These are phyloP conservation scores for Petrolisthes cinctipes DNA, from an alignment of 2,888 invertebrate genomes.

Conservation along the genomic window DNA sequence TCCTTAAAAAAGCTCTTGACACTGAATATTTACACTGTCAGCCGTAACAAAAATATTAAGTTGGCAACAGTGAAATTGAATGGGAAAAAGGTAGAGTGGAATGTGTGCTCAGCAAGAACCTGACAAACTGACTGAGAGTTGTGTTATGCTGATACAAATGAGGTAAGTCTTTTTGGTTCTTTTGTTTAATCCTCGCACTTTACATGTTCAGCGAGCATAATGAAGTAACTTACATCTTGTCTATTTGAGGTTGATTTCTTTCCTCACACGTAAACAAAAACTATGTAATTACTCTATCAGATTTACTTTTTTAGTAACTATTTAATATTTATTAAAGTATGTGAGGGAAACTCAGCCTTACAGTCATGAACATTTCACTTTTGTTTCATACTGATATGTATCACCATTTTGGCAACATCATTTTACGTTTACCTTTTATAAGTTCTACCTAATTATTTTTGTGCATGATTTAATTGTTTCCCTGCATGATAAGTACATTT, in stretches of 20 bases:
- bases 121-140: no score
- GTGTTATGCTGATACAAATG: no score
- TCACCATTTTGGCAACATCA: conserved; percentile 4
- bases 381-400: background rate
- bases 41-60: no score
- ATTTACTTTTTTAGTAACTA: background rate
- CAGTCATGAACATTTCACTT: background rate
- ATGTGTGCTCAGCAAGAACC: background rate
- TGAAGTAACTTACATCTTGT: conserved; percentile 33
- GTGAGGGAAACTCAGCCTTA: conserved; percentile 23
- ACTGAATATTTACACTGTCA: no score
- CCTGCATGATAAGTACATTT: conserved; percentile 44
- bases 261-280: background rate
- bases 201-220: conserved; percentile 53
- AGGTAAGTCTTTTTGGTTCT: background rate
- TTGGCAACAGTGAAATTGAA: no score
- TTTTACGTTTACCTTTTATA: background rate
- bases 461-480: conserved; percentile 49
- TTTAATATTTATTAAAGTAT: background rate
- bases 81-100: no score
- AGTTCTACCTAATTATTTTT: conserved; percentile 30
- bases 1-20: no score
- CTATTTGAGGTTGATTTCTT: background rate
- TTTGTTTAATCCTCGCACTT: no score
- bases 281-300: background rate